Conservation (phyloP, 2,888 invertebrate genomes). For the Mimachlamys varia region DNA sequence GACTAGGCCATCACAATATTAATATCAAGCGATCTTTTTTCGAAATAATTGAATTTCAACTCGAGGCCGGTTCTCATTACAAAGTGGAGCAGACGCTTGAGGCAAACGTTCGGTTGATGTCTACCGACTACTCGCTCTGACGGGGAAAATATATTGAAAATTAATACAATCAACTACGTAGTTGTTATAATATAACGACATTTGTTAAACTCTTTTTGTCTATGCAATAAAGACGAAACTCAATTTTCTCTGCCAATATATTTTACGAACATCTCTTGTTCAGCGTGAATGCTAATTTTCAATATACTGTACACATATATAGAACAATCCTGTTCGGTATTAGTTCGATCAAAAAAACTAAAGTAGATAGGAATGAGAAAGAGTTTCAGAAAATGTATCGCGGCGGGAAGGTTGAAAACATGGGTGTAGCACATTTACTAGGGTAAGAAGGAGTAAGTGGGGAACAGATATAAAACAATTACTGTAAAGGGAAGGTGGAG, state of each 20-base stretch:
- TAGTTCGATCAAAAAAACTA: neutral
- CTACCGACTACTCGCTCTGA: slow-evolving; percentile 39
- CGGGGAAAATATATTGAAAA: slow-evolving; percentile 49
- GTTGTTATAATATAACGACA: slow-evolving; percentile 37
- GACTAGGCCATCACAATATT: slow-evolving; percentile 39
- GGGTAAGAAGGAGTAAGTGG: neutral
- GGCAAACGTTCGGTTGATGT: slow-evolving; percentile 40
- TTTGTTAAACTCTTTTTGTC: slow-evolving; percentile 13
- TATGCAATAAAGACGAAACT: slow-evolving; percentile 13
- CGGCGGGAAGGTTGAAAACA: neutral
- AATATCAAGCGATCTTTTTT: slow-evolving; percentile 46
- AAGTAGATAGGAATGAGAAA: no score
- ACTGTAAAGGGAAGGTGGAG: no score
- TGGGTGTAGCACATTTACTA: neutral
- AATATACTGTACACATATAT: neutral
- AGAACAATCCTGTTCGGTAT: neutral
- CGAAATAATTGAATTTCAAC: slow-evolving; percentile 52
- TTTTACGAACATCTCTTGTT: neutral
- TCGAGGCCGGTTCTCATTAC: slow-evolving; percentile 47
- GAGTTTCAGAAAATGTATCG: no score
- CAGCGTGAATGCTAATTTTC: slow-evolving; percentile 10
- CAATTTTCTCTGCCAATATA: neutral
- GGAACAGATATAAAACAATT: no score
- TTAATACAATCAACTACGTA: slow-evolving; percentile 48
- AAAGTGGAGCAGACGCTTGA: slow-evolving; percentile 38